Base-by-base conservation (phyloP, 2,113 vertebrate genomes). In the Cynopterus brachyotis region DNA sequence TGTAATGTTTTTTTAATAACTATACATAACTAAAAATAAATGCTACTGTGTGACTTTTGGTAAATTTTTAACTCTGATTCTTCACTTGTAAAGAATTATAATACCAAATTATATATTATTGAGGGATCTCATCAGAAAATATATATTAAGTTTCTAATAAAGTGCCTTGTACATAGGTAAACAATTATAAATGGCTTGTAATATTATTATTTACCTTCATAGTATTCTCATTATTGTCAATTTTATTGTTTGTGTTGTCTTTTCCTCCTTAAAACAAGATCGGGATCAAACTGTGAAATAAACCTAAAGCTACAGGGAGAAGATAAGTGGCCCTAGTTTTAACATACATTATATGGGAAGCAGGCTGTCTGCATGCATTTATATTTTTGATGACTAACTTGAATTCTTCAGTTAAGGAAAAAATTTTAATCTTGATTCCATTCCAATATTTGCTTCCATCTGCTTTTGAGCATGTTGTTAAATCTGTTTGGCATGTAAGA, bases 391-490 rank as follows among this genome's bases (percentile, higher is more conserved):
- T 45, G 28, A 70, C 28, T 88, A 91, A 53, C 9, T 11, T 89
- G 69, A 89, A 85, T 47, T 84, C 82, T 32, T 82, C 45, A 81
- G 32, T 30, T 81, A 42, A 85, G 42, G 19, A 80, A n/a, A 32
- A 75, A 30, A 47, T 9, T 28, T 57, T 83, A 47, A 42, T 40
- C 79, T 30, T 85, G 9, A 40, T 72, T 91, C 78, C 45, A 57
- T 12, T 64, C 17, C 67, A 83, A 81, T 70, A 15, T 75, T 73
- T 81, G 22, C 6, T 73, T 94, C 50, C 24, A 91, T 91, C 66
- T 89, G 78, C 50, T 95, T 96, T 83, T 59, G 12, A 87, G 35
- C 53, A 95, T 66, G 7, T 59, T 67, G 35, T 67, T 85, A 94
- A 60, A 62, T 40, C 53, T 60, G 20, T 5, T 57, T 95, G 73